Conservation (phyloP, 2,888 invertebrate species). For the Drosophila anceps region DNA sequence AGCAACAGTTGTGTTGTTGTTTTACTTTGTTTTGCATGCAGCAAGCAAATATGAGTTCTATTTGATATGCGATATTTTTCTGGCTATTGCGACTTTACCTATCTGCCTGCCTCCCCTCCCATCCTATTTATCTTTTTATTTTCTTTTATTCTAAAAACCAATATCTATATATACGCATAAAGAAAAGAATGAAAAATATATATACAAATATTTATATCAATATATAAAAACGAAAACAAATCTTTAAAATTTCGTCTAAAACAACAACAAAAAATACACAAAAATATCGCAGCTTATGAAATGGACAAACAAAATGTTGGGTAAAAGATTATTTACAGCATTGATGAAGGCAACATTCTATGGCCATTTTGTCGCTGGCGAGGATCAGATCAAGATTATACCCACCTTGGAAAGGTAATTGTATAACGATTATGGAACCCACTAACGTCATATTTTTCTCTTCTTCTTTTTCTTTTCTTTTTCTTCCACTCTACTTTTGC, state of each 20-base stretch:
- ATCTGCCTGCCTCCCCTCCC: background rate
- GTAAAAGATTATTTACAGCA: constrained; percentile 92
- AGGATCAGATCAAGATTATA: constrained; percentile 94
- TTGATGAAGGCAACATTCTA: constrained; percentile 98
- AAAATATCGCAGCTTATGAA: constrained; percentile 91
- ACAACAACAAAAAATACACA: constrained; percentile 39
- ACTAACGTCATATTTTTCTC: constrained; percentile 70
- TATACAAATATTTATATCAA: constrained; percentile 16
- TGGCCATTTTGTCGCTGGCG: constrained; percentile 99
- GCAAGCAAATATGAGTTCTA: constrained; percentile 9
- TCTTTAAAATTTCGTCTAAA: constrained; percentile 28
- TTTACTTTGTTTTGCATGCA: constrained; percentile 3
- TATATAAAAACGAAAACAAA: constrained; percentile 23
- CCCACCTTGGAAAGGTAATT: constrained; percentile 92
- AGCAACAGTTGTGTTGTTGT: constrained; percentile 1
- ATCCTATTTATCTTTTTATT: background rate
- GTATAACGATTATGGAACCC: constrained; percentile 58
- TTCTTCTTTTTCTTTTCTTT: constrained; percentile 67
- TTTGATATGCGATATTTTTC: constrained; percentile 36
- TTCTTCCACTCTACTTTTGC: constrained; percentile 57
- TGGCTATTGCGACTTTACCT: background rate
- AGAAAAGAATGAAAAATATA: background rate
- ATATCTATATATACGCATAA: background rate
- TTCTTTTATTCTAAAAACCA: constrained; percentile 1
- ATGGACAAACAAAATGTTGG: constrained; percentile 90